A percentile compares a stretch with the other conserved stretches of the same genome.
Conservation (phyloP, 2,797 vertebrate genomes). For the Lindbergichthys nudifrons region DNA sequence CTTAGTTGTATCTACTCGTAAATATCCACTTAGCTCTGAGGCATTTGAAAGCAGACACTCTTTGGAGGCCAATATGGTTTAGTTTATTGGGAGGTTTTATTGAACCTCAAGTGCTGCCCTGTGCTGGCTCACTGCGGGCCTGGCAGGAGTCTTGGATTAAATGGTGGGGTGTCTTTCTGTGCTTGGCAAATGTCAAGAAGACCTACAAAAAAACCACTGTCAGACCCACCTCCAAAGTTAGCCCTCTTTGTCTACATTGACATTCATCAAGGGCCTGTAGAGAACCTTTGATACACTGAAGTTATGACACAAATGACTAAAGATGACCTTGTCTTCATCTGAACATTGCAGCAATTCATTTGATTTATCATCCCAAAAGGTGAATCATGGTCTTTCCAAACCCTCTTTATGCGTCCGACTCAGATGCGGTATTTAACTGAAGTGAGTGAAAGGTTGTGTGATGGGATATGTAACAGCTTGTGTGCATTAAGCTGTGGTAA, state of each 20-base stretch:
- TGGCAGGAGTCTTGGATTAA: conserved; percentile 58
- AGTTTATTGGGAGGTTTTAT: conserved; percentile 59
- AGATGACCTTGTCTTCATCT: conserved; percentile 3
- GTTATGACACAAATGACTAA: conserved; percentile 13
- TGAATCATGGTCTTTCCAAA: neutral
- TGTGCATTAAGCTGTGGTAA: conserved; percentile 16
- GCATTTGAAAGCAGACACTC: conserved; percentile 5
- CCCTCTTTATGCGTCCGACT: neutral
- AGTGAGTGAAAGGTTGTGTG: neutral
- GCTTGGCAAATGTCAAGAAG: conserved; percentile 52
- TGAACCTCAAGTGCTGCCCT: conserved; percentile 54
- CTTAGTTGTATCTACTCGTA: neutral
- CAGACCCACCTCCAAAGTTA: conserved; percentile 18
- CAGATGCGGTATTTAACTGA: neutral
- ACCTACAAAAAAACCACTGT: conserved; percentile 65
- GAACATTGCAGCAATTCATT: conserved; percentile 7
- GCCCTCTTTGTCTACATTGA: conserved; percentile 20
- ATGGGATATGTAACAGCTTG: neutral
- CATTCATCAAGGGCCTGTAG: conserved; percentile 4
- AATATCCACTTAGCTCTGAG: neutral
- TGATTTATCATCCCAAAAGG: neutral
- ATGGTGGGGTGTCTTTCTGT: conserved; percentile 45
- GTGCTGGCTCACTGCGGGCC: conserved; percentile 45
- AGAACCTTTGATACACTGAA: conserved; percentile 19
- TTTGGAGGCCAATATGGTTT: conserved; percentile 31